Conservation (phyloP, 2,888 invertebrate genomes). For the Zaprionus bogoriensis region DNA sequence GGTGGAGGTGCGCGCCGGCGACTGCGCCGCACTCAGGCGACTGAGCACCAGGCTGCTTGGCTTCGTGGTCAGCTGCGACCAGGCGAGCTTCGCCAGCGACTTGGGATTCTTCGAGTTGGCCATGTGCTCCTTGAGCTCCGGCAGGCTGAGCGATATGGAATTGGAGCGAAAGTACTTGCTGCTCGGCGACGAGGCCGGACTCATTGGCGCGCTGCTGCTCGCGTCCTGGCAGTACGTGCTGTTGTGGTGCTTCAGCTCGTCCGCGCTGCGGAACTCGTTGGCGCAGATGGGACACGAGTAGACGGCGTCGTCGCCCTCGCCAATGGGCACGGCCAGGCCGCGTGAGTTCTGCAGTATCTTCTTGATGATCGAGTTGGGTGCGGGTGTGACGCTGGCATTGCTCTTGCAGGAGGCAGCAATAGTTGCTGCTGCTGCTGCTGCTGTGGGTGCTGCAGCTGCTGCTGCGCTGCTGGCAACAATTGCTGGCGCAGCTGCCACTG, state of each 20-base stretch:
- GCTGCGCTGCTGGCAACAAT: conserved; percentile 29
- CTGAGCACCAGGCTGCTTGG: conserved; percentile 85
- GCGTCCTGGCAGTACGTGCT: conserved; percentile 90
- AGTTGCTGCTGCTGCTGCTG: conserved; percentile 36
- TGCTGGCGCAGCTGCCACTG: conserved; percentile 48
- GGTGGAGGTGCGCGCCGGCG: conserved; percentile 65
- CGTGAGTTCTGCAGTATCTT: conserved; percentile 90
- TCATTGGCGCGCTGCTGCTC: conserved; percentile 82
- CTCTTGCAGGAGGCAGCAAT: conserved; percentile 25
- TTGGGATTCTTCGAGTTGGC: conserved; percentile 79
- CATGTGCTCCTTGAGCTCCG: conserved; percentile 84
- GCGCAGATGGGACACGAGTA: conserved; percentile 90
- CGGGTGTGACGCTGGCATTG: not conserved
- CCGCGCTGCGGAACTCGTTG: conserved; percentile 90
- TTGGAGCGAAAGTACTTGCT: conserved; percentile 85
- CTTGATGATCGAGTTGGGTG: conserved; percentile 88
- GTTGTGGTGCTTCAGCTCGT: conserved; percentile 91
- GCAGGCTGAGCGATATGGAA: conserved; percentile 85
- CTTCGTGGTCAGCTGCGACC: conserved; percentile 83
- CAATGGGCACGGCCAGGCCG: conserved; percentile 83
- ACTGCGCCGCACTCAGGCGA: conserved; percentile 77
- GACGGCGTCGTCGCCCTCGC: conserved; percentile 86
- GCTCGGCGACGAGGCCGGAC: conserved; percentile 81
- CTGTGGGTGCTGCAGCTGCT: conserved; percentile 21
- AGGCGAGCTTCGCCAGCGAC: conserved; percentile 81